Conservation (phyloP, 1,140 invertebrate genomes). For the Atopsyche davidsoni region DNA sequence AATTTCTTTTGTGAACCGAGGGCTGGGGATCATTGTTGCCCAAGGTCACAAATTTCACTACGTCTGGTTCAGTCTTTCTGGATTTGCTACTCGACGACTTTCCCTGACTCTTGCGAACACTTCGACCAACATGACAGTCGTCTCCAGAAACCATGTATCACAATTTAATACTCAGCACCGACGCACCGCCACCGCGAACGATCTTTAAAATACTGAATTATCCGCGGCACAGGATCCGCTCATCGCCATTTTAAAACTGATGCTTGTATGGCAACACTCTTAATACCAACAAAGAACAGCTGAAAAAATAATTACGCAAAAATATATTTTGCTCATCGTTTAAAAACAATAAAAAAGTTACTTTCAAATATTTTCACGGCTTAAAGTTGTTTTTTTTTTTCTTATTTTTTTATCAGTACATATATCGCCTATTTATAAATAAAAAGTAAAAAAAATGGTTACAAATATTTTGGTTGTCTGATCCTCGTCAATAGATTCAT, state of each 20-base stretch:
- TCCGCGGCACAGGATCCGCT: conserved; percentile 5
- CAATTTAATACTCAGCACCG: conserved; percentile 11
- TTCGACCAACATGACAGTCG: conserved; percentile 47
- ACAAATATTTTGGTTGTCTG: too few species aligned
- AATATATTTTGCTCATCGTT: too few species aligned
- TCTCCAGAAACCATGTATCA: conserved; percentile 46
- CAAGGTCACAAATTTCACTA: conserved; percentile 47
- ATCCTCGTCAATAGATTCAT: too few species aligned
- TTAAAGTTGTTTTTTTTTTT: too few species aligned
- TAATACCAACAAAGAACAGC: too few species aligned
- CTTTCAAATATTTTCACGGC: too few species aligned
- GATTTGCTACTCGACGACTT: conserved; percentile 48
- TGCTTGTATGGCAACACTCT: not conserved
- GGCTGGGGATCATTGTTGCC: conserved; percentile 42
- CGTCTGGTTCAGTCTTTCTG: conserved; percentile 46
- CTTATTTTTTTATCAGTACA: too few species aligned
- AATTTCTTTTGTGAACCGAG: conserved; percentile 78
- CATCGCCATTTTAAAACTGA: conserved; percentile 18
- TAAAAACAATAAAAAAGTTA: too few species aligned
- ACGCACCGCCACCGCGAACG: conserved; percentile 5
- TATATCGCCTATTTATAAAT: too few species aligned
- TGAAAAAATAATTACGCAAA: too few species aligned
- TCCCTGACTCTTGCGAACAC: conserved; percentile 42
- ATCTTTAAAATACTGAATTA: conserved; percentile 14
- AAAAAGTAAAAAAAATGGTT: too few species aligned